phyloP scores from a whole-genome alignment of 2,797 vertebrate genomes.

The Tauraco hartlaubi region DNA sequence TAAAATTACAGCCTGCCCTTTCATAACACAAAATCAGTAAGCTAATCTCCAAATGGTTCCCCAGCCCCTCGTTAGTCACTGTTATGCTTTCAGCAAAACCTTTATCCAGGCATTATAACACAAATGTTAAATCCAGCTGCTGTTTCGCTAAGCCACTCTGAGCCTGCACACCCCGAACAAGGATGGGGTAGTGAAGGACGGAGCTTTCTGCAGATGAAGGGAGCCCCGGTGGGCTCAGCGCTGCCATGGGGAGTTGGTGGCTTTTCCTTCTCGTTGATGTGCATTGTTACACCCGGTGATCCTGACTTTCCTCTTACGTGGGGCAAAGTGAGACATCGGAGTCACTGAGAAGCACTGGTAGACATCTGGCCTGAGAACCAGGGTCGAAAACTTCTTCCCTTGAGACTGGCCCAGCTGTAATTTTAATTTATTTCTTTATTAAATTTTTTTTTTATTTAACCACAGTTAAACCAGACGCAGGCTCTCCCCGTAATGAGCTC shows the following conservation, averaged over 20 bases:
- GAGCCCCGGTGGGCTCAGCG: accelerated
- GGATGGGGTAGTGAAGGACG: neutral
- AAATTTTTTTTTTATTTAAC: neutral
- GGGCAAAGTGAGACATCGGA: accelerated
- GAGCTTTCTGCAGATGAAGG: neutral
- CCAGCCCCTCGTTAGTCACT: neutral
- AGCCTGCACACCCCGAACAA: neutral
- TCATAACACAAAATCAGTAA: neutral
- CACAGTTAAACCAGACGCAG: neutral
- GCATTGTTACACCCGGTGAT: accelerated
- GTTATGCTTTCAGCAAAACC: neutral
- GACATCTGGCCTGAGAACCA: accelerated
- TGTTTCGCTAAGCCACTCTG: neutral
- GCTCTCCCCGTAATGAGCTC: neutral
- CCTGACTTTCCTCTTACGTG: neutral
- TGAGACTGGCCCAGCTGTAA: neutral
- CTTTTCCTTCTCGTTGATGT: neutral
- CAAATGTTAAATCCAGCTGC: neutral
- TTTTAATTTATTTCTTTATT: neutral
- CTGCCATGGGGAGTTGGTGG: neutral
- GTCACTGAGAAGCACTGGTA: neutral
- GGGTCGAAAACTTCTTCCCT: neutral
- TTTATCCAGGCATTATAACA: neutral
- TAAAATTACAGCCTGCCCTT: neutral
- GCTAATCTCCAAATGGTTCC: conserved; percentile 8